Percentiles rank a stretch among this genome's conserved stretches.
Conservation (phyloP, 2,113 vertebrate species). For the Siphamia tubifer region DNA sequence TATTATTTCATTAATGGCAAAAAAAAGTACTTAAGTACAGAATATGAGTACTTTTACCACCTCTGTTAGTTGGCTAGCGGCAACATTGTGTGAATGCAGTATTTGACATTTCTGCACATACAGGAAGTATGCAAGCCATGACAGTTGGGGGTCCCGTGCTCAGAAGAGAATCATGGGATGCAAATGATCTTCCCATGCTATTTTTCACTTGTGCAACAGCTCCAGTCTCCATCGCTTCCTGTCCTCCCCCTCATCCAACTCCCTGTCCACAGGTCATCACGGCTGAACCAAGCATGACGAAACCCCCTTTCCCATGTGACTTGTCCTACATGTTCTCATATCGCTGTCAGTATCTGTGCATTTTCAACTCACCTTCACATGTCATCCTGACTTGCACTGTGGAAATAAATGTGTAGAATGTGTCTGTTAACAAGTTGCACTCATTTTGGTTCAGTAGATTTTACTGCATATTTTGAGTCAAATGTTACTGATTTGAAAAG, state of each 20-base stretch:
- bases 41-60: too few species aligned
- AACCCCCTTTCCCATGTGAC: neutral
- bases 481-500: too few species aligned
- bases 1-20: too few species aligned
- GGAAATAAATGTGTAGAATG: too few species aligned
- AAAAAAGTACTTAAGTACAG: too few species aligned
- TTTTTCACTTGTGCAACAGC: slow-evolving; percentile 11
- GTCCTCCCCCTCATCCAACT: slow-evolving; percentile 18
- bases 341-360: slow-evolving; percentile 26
- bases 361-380: neutral
- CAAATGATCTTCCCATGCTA: slow-evolving; percentile 5
- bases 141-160: slow-evolving; percentile 23
- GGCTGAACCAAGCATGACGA: slow-evolving; percentile 15
- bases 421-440: too few species aligned
- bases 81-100: too few species aligned
- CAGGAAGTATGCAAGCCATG: slow-evolving; percentile 38
- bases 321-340: slow-evolving; percentile 26
- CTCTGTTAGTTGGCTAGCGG: too few species aligned
- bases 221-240: slow-evolving; percentile 50
- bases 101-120: neutral
- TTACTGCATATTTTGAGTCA: too few species aligned
- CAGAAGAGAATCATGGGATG: slow-evolving; percentile 41
- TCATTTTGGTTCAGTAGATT: too few species aligned
- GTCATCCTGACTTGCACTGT: slow-evolving; percentile 19
- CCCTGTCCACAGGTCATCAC: slow-evolving; percentile 19